Conservation (phyloP, 2,797 vertebrate species). For the Phalloptychus januarius region DNA sequence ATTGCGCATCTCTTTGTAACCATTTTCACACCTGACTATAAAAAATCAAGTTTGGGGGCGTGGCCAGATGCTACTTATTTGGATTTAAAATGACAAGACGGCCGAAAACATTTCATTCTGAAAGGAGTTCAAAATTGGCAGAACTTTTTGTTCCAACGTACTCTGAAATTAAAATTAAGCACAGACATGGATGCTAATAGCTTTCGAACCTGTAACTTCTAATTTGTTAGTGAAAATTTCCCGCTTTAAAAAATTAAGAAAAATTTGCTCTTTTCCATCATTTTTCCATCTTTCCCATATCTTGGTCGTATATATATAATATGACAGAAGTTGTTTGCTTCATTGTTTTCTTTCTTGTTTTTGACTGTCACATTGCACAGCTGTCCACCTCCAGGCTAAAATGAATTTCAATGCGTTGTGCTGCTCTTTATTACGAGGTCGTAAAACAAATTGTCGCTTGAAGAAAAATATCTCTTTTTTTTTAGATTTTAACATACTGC, state of each 20-base stretch:
- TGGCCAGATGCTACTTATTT: too few species aligned
- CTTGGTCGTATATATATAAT: too few species aligned
- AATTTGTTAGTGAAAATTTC: not conserved
- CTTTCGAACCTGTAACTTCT: too few species aligned
- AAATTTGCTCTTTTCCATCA: not conserved
- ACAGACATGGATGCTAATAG: too few species aligned
- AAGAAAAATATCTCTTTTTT: slow-evolving; percentile 24
- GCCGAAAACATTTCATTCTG: too few species aligned
- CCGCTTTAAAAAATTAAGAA: too few species aligned
- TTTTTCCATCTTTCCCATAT: too few species aligned
- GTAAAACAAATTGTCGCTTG: slow-evolving; percentile 24
- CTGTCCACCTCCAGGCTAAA: slow-evolving; percentile 18
- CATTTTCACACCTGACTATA: too few species aligned
- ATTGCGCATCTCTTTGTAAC: too few species aligned
- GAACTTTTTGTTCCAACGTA: not conserved
- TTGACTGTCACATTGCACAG: not conserved
- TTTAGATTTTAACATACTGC: slow-evolving; percentile 22
- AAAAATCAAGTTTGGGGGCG: too few species aligned
- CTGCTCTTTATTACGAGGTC: slow-evolving; percentile 27
- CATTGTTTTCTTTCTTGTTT: not conserved
- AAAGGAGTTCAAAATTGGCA: too few species aligned
- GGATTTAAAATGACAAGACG: too few species aligned
- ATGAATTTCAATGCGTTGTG: slow-evolving; percentile 7
- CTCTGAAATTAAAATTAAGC: not conserved
- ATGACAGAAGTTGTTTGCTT: not conserved